Conservation (phyloP, 2,113 vertebrate genomes). For the Tinamus guttatus region DNA sequence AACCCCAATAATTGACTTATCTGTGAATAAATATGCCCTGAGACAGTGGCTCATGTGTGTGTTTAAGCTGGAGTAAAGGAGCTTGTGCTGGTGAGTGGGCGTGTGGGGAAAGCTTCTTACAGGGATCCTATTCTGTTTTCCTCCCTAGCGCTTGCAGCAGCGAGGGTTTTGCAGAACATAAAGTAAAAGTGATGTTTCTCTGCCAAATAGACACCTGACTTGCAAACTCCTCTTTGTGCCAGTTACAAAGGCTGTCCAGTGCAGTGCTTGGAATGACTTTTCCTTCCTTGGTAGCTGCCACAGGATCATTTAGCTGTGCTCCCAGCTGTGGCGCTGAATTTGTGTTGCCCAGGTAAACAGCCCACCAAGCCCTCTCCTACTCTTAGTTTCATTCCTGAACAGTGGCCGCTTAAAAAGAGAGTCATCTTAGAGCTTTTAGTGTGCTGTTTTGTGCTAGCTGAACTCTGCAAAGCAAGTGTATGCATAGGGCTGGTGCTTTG, state of each 20-base stretch:
- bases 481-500: slow-evolving; percentile 18
- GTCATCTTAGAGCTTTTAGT: slow-evolving; percentile 54
- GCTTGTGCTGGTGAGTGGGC: slow-evolving; percentile 57
- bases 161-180: neutral
- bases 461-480: neutral
- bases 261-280: slow-evolving; percentile 40
- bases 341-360: slow-evolving; percentile 70
- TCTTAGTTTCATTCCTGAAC: slow-evolving; percentile 21
- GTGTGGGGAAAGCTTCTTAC: slow-evolving; percentile 66
- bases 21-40: slow-evolving; percentile 9
- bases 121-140: slow-evolving; percentile 60
- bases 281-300: slow-evolving; percentile 67
- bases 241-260: slow-evolving; percentile 32
- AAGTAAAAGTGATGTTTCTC: slow-evolving; percentile 38
- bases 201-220: slow-evolving; percentile 72
- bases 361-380: slow-evolving; percentile 39
- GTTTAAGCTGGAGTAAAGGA: slow-evolving; percentile 63
- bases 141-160: neutral
- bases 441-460: slow-evolving; percentile 48
- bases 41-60: slow-evolving; percentile 49
- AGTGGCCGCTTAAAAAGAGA: slow-evolving; percentile 35
- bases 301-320: slow-evolving; percentile 64
- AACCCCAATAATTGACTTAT: slow-evolving; percentile 54
- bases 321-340: slow-evolving; percentile 61
- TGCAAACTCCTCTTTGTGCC: slow-evolving; percentile 65